Percentiles rank a stretch among this genome's conserved stretches.
Conservation (phyloP, 1,140 invertebrate species). For the Drosophila repleta region DNA sequence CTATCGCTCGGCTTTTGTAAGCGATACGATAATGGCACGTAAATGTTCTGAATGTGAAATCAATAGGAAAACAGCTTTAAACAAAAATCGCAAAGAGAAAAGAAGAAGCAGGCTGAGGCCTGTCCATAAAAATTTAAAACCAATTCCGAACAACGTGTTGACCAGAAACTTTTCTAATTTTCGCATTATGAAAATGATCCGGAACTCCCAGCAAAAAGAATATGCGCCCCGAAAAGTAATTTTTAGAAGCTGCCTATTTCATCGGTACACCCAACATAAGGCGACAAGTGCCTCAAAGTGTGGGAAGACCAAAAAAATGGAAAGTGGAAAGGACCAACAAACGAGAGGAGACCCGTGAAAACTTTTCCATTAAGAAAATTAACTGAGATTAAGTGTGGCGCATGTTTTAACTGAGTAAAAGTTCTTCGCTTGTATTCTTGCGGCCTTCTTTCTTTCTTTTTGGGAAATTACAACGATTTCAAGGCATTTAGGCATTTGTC, state of each 20-base stretch:
- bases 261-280: background rate
- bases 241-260: conserved; percentile 36
- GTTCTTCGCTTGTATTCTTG: conserved; percentile 10
- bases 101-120: background rate
- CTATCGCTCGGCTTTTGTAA: conserved; percentile 49
- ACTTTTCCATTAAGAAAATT: conserved; percentile 81
- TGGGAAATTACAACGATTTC: conserved; percentile 69
- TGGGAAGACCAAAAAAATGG: background rate
- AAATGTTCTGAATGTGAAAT: conserved; percentile 71
- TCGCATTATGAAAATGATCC: conserved; percentile 76
- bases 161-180: conserved; percentile 74
- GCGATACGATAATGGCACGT: conserved; percentile 66
- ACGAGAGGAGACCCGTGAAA: conserved; percentile 53
- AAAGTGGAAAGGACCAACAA: conserved; percentile 3
- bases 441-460: background rate
- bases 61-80: conserved; percentile 61
- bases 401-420: conserved; percentile 51
- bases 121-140: conserved; percentile 58
- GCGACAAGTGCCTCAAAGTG: conserved; percentile 28
- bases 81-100: background rate
- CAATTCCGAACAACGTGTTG: conserved; percentile 33
- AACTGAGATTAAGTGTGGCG: conserved; percentile 78
- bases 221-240: conserved; percentile 52
- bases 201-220: conserved; percentile 25
- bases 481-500: conserved; percentile 76